A percentile compares a stretch with the other conserved stretches of the same genome.
Evolutionary conservation across 2,888 invertebrate genomes (phyloP).

Genomic region (Conchocele bisecta): DNA sequence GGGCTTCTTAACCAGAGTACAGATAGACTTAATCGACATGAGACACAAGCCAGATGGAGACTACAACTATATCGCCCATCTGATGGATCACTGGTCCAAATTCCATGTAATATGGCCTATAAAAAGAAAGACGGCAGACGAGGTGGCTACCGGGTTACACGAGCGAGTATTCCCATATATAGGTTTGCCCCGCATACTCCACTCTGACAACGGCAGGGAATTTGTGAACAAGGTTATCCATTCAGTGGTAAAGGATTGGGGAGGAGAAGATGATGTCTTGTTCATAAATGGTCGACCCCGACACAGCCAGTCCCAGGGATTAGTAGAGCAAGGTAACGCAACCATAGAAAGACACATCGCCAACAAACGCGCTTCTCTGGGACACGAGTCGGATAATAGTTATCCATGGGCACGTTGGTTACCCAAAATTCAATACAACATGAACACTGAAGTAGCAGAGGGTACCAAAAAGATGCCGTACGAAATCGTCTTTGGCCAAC

Average conservation of each 20-base stretch:
- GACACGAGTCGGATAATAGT: neutral
- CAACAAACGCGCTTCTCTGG: conserved; percentile 1
- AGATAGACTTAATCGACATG: conserved; percentile 50
- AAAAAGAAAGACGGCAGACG: conserved; percentile 36
- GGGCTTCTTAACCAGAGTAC: conserved; percentile 31
- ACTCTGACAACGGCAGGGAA: conserved; percentile 46
- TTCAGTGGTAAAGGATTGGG: conserved; percentile 26
- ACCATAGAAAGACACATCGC: conserved; percentile 20
- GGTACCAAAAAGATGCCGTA: conserved; percentile 9
- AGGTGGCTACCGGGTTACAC: conserved; percentile 36
- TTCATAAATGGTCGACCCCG: conserved; percentile 30
- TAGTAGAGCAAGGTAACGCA: conserved; percentile 32
- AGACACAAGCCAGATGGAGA: conserved; percentile 40
- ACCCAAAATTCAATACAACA: conserved; percentile 8
- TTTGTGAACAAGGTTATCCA: conserved; percentile 35
- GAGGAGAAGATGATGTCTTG: neutral
- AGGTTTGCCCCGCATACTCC: conserved; percentile 36
- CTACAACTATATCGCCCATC: conserved; percentile 42
- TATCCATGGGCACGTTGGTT: conserved; percentile 7
- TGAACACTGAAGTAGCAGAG: conserved; percentile 14
- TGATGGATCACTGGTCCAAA: conserved; percentile 47
- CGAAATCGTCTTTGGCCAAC: conserved; percentile 19
- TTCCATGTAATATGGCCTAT: conserved; percentile 48
- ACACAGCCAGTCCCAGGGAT: conserved; percentile 32
- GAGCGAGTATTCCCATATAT: conserved; percentile 40